These are phyloP conservation scores for Mnemiopsis leidyi DNA, from an alignment of 37 sponge, comb jelly and placozoan genomes.

Conservation along the genomic window DNA sequence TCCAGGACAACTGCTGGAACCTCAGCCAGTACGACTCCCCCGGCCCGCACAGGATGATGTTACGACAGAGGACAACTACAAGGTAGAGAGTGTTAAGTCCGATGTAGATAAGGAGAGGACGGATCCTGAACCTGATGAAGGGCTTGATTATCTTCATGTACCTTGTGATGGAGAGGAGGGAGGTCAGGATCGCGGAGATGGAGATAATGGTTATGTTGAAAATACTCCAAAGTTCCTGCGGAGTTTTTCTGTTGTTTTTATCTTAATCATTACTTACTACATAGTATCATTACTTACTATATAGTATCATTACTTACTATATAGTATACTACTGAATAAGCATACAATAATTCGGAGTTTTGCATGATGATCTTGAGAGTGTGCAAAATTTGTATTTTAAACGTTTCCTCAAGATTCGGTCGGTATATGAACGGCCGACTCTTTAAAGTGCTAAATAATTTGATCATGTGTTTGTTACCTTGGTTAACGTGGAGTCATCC, in stretches of 20 bases:
- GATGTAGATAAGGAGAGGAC: background rate
- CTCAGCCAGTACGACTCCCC: slow-evolving; percentile 40
- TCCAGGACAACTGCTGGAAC: slow-evolving; percentile 38
- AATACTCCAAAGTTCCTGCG: background rate
- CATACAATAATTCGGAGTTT: too few species aligned
- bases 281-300: too few species aligned
- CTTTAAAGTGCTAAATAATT: too few species aligned
- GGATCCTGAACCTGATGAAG: slow-evolving; percentile 17
- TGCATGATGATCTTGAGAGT: too few species aligned
- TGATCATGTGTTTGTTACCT: too few species aligned
- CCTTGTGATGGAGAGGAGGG: slow-evolving; percentile 56
- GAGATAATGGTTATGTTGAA: background rate
- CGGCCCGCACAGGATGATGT: slow-evolving; percentile 8
- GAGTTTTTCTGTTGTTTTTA: background rate
- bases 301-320: too few species aligned
- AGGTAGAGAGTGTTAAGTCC: background rate
- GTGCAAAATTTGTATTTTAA: too few species aligned
- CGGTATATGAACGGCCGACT: too few species aligned
- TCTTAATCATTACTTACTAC: too few species aligned
- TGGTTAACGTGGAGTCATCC: background rate
- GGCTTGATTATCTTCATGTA: slow-evolving; percentile 51
- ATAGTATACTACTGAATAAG: too few species aligned
- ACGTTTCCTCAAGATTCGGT: too few species aligned
- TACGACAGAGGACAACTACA: background rate
- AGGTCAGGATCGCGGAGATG: slow-evolving; percentile 50